A percentile compares a stretch with the other conserved stretches of the same genome.
Evolutionary conservation across 2,797 vertebrate species (phyloP).

Genomic region (Monodelphis domestica): DNA sequence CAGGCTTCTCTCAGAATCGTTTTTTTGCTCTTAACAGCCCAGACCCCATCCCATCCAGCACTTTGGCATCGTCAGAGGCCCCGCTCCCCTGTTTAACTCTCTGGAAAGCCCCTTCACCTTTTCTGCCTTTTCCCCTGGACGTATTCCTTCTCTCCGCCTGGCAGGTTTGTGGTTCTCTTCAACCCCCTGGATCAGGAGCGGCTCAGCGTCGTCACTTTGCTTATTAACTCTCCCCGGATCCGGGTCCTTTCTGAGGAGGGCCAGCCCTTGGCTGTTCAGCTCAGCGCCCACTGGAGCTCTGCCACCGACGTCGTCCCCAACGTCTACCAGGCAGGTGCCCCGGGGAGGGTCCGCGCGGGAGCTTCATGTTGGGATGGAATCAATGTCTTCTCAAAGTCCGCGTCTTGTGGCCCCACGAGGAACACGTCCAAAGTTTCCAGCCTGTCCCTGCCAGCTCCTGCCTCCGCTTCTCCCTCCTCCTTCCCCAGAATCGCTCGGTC

Average conservation of each 20-base stretch:
- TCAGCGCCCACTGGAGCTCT: conserved; percentile 91
- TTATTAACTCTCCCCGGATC: conserved; percentile 90
- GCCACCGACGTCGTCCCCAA: conserved; percentile 88
- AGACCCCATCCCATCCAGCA: background rate
- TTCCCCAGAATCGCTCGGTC: background rate
- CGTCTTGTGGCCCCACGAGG: background rate
- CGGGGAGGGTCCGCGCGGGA: background rate
- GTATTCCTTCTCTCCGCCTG: background rate
- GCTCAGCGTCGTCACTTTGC: conserved; percentile 89
- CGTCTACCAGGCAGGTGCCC: conserved; percentile 90
- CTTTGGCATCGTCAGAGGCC: background rate
- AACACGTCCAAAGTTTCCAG: background rate
- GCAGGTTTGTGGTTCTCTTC: conserved; percentile 95
- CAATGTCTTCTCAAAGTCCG: background rate
- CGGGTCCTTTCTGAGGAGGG: conserved; percentile 94
- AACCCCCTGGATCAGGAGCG: conserved; percentile 96
- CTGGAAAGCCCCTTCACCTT: background rate
- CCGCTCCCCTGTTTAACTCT: fast-evolving
- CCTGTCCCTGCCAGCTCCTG: background rate
- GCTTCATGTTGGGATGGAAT: background rate
- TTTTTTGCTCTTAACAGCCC: background rate
- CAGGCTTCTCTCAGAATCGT: fast-evolving
- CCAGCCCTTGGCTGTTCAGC: conserved; percentile 92
- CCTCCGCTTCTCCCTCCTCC: background rate
- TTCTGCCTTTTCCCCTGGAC: background rate